Conservation (phyloP, 35 echinoderm and acorn worm species). For the Lytechinus variegatus region DNA sequence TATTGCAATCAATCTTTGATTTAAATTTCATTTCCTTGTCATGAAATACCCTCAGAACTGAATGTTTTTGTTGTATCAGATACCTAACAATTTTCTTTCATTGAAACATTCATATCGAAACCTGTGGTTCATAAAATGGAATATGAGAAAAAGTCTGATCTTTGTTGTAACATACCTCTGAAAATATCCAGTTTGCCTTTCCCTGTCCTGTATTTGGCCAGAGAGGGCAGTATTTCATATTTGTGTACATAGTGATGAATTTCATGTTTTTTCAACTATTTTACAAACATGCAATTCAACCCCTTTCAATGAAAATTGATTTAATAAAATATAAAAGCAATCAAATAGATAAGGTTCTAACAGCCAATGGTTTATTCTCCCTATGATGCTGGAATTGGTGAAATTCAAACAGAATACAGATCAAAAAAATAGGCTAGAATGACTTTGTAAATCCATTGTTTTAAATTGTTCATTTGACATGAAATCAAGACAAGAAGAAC, state of each 20-base stretch:
- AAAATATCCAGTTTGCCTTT: background rate
- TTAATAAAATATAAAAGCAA: no score
- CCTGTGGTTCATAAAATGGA: background rate
- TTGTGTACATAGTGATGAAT: background rate
- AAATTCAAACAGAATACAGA: no score
- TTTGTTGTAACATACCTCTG: background rate
- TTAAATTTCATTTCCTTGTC: background rate
- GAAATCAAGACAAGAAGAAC: background rate
- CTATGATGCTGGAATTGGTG: no score
- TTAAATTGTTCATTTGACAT: background rate
- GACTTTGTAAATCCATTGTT: no score
- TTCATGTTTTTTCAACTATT: no score
- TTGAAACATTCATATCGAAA: background rate
- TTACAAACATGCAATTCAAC: no score
- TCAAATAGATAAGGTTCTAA: no score
- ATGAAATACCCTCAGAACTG: background rate
- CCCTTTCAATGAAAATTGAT: no score
- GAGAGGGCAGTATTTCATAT: background rate
- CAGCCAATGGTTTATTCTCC: no score
- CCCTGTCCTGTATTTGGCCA: background rate
- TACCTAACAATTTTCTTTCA: background rate
- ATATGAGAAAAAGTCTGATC: background rate
- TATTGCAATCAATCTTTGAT: background rate
- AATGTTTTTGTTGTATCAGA: background rate
- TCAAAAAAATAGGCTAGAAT: no score